A percentile compares a stretch with the other conserved stretches of the same genome.
phyloP scores from a whole-genome alignment of 2,797 vertebrate species.

The Syndactyla subalaris region DNA sequence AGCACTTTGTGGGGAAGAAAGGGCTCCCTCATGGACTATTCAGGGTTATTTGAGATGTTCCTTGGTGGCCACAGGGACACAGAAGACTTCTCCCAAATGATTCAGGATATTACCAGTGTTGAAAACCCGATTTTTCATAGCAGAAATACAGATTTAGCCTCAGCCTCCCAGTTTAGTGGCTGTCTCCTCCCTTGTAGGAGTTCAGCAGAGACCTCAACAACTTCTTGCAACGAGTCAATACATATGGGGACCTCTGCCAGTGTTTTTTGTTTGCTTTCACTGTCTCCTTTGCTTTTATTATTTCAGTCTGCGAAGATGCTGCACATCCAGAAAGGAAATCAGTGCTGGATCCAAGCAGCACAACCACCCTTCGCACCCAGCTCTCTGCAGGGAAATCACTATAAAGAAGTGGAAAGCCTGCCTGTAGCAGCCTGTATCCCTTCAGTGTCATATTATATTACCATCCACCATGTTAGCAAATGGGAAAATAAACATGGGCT shows the following conservation, averaged over 20 bases:
- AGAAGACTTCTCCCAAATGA: neutral
- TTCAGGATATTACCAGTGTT: neutral
- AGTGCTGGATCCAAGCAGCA: neutral
- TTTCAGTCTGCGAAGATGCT: neutral
- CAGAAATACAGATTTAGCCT: neutral
- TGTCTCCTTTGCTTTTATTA: neutral
- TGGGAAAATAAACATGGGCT: constrained; percentile 75
- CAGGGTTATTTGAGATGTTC: neutral
- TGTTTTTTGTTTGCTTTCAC: neutral
- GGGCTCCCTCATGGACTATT: accelerated
- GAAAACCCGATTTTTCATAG: neutral
- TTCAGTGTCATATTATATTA: constrained; percentile 69
- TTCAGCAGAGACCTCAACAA: neutral
- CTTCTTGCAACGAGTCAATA: neutral
- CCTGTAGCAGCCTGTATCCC: constrained; percentile 44
- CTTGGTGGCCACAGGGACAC: neutral
- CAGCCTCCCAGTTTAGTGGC: neutral
- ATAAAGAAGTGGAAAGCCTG: neutral
- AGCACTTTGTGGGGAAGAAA: neutral
- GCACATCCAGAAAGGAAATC: neutral
- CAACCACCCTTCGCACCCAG: neutral
- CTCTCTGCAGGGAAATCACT: neutral
- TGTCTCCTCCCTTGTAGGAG: neutral
- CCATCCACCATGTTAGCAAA: constrained; percentile 65
- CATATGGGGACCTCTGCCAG: neutral